Base-by-base conservation (phyloP, 2,113 vertebrate genomes). In the Corythoichthys haematopterus region DNA sequence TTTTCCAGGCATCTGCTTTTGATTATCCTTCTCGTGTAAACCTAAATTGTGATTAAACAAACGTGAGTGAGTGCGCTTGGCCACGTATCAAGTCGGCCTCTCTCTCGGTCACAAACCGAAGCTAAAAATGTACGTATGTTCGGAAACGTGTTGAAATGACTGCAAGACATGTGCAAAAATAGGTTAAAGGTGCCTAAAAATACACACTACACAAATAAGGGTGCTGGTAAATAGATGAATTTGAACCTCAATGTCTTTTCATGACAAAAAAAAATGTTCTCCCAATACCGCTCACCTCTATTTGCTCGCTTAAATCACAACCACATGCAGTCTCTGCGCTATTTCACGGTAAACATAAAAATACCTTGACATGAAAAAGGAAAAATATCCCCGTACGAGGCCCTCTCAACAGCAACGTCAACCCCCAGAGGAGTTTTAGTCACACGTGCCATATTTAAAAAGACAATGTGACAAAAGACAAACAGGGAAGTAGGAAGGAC, bases 21-120 rank as follows among this genome's bases (percentile, higher is more conserved):
- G 68, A 89, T 88, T 88, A 89, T 66, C 2, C 52, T 69, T 86
- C 72, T 76, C 78, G 79, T 88, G 85, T 89, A 84, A 88, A 86
- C 72, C 79, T 74, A 87, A 90, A 88, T 83, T 87, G 74, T 80
- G 81, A 88, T 88, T 88, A 88, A 83, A 84, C 74, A 87, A 89
- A 86, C 81, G 80, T 63, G 66, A 76, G 70, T 40, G 71, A 85
- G 77, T 79, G 67, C 7, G 46, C 71, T 77, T 83, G 82, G 80
- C 70, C 52, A 40, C 0, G 15, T 6, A 66, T 84, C 80, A 81
- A 77, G 76, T 79, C 84, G 71, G 65, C 52, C 51, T 68, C 71
- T 58, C 65, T 65, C 58, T 61, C 67, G 58, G 69, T 75, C 50
- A 61, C 64, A 80, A 79, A 87, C 74, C 76, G 50, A 78, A 69